A percentile compares a stretch with the other conserved stretches of the same genome.
phyloP scores from a whole-genome alignment of 2,888 invertebrate genomes.

The Drosophila borborema region DNA sequence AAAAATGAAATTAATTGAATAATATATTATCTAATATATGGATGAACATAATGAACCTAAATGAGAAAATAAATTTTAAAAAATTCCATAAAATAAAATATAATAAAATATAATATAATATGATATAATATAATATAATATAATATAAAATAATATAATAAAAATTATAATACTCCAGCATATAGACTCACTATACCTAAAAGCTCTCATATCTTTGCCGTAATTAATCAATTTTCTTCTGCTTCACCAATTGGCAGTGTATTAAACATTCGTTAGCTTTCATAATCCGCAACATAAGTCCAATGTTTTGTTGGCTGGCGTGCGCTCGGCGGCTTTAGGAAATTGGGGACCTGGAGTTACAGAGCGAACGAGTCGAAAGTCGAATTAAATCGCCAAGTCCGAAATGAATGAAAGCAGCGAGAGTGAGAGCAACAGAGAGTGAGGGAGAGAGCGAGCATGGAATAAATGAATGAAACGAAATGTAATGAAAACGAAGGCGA shows the following conservation, averaged over 20 bases:
- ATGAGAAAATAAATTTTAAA: too few species aligned
- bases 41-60: too few species aligned
- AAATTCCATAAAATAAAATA: too few species aligned
- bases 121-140: too few species aligned
- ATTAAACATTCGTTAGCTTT: constrained; percentile 1
- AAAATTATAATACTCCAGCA: background rate
- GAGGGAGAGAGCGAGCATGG: constrained; percentile 12
- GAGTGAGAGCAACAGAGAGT: constrained; percentile 8
- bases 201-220: background rate
- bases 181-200: background rate
- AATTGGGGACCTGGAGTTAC: constrained; percentile 29
- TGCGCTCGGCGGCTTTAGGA: constrained; percentile 18
- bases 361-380: constrained; percentile 56
- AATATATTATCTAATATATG: too few species aligned
- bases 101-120: too few species aligned
- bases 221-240: background rate
- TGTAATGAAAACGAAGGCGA: constrained; percentile 74
- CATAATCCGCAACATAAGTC: constrained; percentile 2
- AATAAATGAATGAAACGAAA: constrained; percentile 75
- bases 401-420: constrained; percentile 69
- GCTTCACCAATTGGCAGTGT: background rate
- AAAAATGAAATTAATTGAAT: too few species aligned
- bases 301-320: constrained; percentile 8
- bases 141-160: too few species aligned
- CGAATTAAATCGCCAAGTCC: constrained; percentile 74